A percentile compares a stretch with the other conserved stretches of the same genome.
Conservation (phyloP, 1,140 invertebrate genomes). For the Aphaenogaster ashmeadi region DNA sequence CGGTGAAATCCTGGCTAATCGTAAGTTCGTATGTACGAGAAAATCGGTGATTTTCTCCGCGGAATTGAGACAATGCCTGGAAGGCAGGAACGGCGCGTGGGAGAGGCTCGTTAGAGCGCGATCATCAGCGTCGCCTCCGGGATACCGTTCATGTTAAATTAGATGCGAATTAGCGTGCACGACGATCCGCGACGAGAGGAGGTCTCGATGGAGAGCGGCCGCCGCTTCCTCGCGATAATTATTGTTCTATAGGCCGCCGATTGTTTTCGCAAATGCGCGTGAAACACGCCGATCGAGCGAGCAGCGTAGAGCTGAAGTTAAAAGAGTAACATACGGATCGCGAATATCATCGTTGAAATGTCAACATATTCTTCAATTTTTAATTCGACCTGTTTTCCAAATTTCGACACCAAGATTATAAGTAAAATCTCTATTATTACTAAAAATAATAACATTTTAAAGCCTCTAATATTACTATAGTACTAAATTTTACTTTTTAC, state of each 20-base stretch:
- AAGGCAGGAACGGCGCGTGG: conserved; percentile 46
- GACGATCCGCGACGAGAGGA: background rate
- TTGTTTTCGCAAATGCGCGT: conserved; percentile 23
- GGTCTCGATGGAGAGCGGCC: conserved; percentile 1
- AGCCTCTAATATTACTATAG: no score
- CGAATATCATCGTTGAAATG: background rate
- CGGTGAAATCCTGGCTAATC: conserved; percentile 64
- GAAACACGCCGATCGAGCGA: background rate
- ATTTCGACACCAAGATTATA: background rate
- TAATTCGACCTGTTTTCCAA: background rate
- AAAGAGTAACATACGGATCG: background rate
- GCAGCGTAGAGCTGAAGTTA: background rate
- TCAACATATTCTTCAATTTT: background rate
- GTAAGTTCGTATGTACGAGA: background rate
- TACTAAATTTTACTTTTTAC: background rate
- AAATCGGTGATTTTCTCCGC: conserved; percentile 42
- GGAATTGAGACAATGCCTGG: conserved; percentile 54
- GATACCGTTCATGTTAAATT: conserved; percentile 50
- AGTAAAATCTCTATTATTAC: background rate
- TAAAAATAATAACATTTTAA: background rate
- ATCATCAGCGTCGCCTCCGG: conserved; percentile 35
- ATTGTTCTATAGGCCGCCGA: background rate
- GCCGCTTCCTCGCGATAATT: conserved; percentile 29
- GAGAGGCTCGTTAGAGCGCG: conserved; percentile 55
- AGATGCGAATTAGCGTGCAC: conserved; percentile 47